Percentiles rank a stretch among this genome's conserved stretches.
phyloP scores from a whole-genome alignment of 2,888 invertebrate genomes.

The Dascillus cervinus region DNA sequence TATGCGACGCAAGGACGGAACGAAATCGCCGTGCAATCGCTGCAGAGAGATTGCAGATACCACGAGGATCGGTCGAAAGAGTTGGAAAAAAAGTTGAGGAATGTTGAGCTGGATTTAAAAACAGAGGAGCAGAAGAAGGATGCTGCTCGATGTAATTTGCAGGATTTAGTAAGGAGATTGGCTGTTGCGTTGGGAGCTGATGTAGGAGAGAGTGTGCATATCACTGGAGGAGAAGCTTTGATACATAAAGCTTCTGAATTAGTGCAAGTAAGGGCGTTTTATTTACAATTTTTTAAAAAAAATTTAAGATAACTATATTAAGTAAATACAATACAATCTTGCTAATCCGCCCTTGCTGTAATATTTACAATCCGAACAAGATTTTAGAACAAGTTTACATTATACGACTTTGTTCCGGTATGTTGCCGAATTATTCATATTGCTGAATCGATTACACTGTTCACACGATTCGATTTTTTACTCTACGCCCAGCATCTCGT shows the following conservation, averaged over 20 bases:
- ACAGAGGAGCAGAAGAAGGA: slow-evolving; percentile 71
- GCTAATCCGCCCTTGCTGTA: too few species aligned
- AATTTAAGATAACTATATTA: too few species aligned
- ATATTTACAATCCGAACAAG: too few species aligned
- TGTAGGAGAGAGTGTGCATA: slow-evolving; percentile 57
- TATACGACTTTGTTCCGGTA: too few species aligned
- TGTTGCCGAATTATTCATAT: too few species aligned
- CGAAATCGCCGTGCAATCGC: slow-evolving; percentile 65
- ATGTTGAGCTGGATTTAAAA: slow-evolving; percentile 62
- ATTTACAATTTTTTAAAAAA: too few species aligned
- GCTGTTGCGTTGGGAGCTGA: slow-evolving; percentile 66
- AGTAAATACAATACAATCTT: too few species aligned
- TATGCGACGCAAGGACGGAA: slow-evolving; percentile 52
- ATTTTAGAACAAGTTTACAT: too few species aligned
- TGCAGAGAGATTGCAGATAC: slow-evolving; percentile 56
- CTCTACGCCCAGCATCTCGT: too few species aligned
- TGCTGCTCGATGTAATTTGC: slow-evolving; percentile 54
- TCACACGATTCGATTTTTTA: too few species aligned
- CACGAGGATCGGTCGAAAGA: slow-evolving; percentile 73
- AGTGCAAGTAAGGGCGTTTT: slow-evolving; percentile 50
- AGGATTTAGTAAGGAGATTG: slow-evolving; percentile 65
- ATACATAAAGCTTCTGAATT: slow-evolving; percentile 72
- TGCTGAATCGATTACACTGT: too few species aligned
- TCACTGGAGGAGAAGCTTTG: slow-evolving; percentile 62
- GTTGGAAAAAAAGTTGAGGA: slow-evolving; percentile 63